A percentile compares a stretch with the other conserved stretches of the same genome.
Evolutionary conservation across 2,797 vertebrate genomes (phyloP).

Genomic region (Sorex maritimensis): DNA sequence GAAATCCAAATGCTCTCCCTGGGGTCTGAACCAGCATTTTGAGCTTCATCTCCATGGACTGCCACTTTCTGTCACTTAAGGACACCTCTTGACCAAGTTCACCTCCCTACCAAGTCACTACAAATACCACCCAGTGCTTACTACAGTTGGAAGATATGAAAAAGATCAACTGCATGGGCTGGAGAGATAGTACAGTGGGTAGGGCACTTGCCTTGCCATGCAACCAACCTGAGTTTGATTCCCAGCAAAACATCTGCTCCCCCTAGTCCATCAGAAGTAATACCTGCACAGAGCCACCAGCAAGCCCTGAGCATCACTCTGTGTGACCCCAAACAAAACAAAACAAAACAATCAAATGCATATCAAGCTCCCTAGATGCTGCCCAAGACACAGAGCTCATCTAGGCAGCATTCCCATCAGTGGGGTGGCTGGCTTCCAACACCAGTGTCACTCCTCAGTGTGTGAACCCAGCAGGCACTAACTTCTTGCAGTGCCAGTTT

Average conservation of each 20-base stretch:
- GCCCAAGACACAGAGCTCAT: neutral
- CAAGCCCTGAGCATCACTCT: too few species aligned
- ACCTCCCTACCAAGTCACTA: neutral
- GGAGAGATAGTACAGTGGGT: too few species aligned
- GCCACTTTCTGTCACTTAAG: neutral
- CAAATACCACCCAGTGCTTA: neutral
- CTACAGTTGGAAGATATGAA: neutral
- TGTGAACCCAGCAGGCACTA: neutral
- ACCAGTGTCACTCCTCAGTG: neutral
- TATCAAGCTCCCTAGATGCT: neutral
- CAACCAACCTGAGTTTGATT: too few species aligned
- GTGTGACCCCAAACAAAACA: too few species aligned
- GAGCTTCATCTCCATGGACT: neutral
- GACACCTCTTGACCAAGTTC: accelerated
- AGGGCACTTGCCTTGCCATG: too few species aligned
- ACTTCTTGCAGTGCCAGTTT: neutral
- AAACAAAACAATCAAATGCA: neutral
- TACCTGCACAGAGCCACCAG: too few species aligned
- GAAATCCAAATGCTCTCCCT: accelerated
- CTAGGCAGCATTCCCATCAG: neutral
- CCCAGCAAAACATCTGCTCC: too few species aligned
- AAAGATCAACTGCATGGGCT: neutral
- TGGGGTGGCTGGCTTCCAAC: neutral
- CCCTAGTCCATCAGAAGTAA: too few species aligned
- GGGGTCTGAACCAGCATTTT: neutral